These are phyloP conservation scores for Apomyelois bistriatella DNA, from an alignment of 2,888 invertebrate genomes.

Conservation along the genomic window DNA sequence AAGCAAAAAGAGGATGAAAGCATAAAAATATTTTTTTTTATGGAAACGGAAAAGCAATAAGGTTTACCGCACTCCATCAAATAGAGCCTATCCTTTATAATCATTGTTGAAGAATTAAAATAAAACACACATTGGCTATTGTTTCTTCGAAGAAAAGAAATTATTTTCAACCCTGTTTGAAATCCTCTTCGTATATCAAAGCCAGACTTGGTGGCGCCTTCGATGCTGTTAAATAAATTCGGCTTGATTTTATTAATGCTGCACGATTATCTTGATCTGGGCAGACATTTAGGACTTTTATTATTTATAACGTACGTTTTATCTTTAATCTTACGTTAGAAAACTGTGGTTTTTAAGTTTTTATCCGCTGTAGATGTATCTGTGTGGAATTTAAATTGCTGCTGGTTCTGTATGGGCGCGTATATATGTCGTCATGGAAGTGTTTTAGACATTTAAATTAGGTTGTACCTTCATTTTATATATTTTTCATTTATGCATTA, in stretches of 20 bases:
- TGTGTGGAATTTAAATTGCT: conserved; percentile 24
- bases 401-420: background rate
- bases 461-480: background rate
- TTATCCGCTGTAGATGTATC: conserved; percentile 30
- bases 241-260: conserved; percentile 73
- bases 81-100: too few relatives aligned
- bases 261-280: conserved; percentile 67
- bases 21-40: too few relatives aligned
- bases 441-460: background rate
- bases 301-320: conserved; percentile 68
- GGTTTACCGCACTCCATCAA: too few relatives aligned
- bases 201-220: conserved; percentile 70
- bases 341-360: conserved; percentile 31
- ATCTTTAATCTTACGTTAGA: conserved; percentile 51
- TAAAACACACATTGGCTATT: too few relatives aligned
- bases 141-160: too few relatives aligned
- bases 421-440: background rate
- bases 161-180: conserved; percentile 10
- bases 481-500: too few relatives aligned
- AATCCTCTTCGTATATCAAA: conserved; percentile 47
- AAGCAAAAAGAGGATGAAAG: too few relatives aligned
- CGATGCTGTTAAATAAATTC: conserved; percentile 58
- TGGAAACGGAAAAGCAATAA: too few relatives aligned
- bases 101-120: too few relatives aligned
- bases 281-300: conserved; percentile 67